These are phyloP conservation scores for Amphimallon solstitiale DNA, from an alignment of 2,888 invertebrate species.

Conservation along the genomic window DNA sequence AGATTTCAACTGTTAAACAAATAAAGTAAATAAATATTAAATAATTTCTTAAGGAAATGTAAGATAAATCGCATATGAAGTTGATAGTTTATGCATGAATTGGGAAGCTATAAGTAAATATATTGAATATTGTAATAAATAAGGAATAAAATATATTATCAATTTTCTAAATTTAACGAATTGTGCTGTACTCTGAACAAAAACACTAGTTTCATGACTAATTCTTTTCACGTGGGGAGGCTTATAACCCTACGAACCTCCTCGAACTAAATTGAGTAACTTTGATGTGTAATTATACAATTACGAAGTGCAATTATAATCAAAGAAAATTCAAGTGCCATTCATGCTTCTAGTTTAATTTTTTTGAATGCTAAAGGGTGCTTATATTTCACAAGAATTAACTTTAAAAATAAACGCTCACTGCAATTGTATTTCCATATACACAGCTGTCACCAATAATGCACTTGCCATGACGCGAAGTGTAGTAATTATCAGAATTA, in stretches of 20 bases:
- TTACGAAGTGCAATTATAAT: conserved; percentile 16
- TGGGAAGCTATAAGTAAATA: neutral
- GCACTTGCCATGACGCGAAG: no score
- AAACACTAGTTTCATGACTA: neutral
- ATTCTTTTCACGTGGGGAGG: conserved; percentile 10
- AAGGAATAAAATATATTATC: no score
- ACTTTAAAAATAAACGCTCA: neutral
- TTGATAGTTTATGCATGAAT: no score
- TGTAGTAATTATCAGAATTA: no score
- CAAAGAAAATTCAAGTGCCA: conserved; percentile 8
- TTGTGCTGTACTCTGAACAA: neutral
- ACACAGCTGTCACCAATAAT: no score
- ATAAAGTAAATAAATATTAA: no score
- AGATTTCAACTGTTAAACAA: no score
- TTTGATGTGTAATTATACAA: conserved; percentile 26
- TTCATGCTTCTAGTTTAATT: neutral
- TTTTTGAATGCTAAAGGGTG: neutral
- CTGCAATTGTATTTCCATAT: no score
- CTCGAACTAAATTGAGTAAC: conserved; percentile 6
- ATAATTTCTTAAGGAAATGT: neutral
- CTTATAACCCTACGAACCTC: conserved; percentile 1
- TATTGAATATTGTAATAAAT: no score
- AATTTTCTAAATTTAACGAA: no score
- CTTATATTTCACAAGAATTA: neutral
- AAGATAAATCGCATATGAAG: neutral